Base-by-base conservation (phyloP, 2,113 vertebrate species). In the Ondatra zibethicus region DNA sequence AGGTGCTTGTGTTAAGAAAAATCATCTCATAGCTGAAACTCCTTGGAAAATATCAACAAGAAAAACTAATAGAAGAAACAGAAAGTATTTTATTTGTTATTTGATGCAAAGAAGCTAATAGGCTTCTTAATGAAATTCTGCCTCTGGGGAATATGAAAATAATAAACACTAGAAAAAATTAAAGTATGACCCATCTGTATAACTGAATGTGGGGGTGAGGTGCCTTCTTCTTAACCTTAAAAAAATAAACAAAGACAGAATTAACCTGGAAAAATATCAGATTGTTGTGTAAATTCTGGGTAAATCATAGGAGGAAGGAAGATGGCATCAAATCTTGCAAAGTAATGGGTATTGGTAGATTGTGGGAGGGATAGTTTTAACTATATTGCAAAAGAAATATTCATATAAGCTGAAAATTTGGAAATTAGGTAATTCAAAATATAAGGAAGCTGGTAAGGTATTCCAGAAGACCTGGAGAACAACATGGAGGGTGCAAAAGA, bases 61-160 rank as follows among this genome's bases (percentile, higher is more conserved):
- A 89, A 47, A 17, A 94, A 96, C 16, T 39, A 89, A 93, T 45
- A 77, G 90, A 95, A 87, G 88, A 96, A 87, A 10, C 45, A 78
- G n/a, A 93, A 87, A 9, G 1, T 91, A 68, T n/a, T 36, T 72
- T 91, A 65, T 85, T 73, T 85, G 42, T 89, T 92, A 33, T 95
- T 9, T 91, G 47, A 45, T 81, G 23, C 33, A 94, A 84, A 70
- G n/a, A 17, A 77, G 23, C 17, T 36, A 92, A 75, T 84, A 17
- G 36, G 45, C 25, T 77, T 55, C 29, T 84, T 90, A 52, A 94
- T 96, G 17, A 92, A 52, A 11, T 76, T 89, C 52, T 81, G 27
- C 23, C 82, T 96, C 31, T 75, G 5, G 50, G 70, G 45, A 84
- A 90, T 75, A 11, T 16, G 19, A 25, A 94, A 80, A 93, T 70